These are phyloP conservation scores for Ariolimax columbianus DNA, from an alignment of 2,888 invertebrate genomes.

Conservation along the genomic window DNA sequence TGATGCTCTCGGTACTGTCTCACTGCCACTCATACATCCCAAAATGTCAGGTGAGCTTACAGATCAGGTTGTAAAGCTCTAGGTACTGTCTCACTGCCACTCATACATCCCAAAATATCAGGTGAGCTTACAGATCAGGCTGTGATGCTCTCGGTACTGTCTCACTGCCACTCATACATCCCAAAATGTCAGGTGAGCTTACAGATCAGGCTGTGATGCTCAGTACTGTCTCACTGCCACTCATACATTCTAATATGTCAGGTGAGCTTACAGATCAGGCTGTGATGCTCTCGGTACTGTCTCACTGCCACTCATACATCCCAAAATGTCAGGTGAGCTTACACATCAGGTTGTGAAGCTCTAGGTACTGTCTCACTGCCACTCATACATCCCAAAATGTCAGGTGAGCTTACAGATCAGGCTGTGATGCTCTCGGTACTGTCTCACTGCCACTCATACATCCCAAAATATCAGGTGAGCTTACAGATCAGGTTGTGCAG, in stretches of 20 bases:
- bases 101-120: too few species aligned
- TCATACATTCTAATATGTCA: constrained; percentile 93
- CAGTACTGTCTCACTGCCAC: constrained; percentile 89
- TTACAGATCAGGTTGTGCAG: too few species aligned
- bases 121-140: too few species aligned
- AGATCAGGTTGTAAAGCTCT: too few species aligned
- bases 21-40: constrained; percentile 92
- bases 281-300: constrained; percentile 91
- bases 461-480: too few species aligned
- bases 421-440: too few species aligned
- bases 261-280: constrained; percentile 85
- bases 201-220: constrained; percentile 86
- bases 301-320: constrained; percentile 91
- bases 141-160: constrained; percentile 91
- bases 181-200: constrained; percentile 88
- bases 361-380: too few species aligned
- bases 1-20: constrained; percentile 90
- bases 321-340: constrained; percentile 88
- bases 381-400: too few species aligned
- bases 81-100: too few species aligned
- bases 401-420: too few species aligned
- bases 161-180: constrained; percentile 91
- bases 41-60: constrained; percentile 86
- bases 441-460: too few species aligned
- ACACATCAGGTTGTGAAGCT: too few species aligned